Evolutionary conservation across 2,888 invertebrate species (phyloP).

Genomic region (Dasypolia templi): DNA sequence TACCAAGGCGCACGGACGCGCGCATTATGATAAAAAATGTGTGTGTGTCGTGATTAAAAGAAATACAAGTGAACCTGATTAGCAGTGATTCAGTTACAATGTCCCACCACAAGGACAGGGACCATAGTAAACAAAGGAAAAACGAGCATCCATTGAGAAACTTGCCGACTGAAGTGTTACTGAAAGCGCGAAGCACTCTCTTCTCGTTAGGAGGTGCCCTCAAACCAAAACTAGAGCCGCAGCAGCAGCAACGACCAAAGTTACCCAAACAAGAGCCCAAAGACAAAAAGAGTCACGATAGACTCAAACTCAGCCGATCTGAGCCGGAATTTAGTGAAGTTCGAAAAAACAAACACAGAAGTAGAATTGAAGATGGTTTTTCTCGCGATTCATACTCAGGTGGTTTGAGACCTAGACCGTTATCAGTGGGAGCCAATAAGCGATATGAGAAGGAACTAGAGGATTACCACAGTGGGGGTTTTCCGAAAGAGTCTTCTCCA

Average conservation of each 20-base stretch:
- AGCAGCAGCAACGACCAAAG: slow-evolving; percentile 70
- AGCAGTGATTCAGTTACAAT: slow-evolving; percentile 71
- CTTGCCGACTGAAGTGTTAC: slow-evolving; percentile 85
- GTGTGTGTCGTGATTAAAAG: slow-evolving; percentile 61
- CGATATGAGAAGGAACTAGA: slow-evolving; percentile 80
- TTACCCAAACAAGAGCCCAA: slow-evolving; percentile 85
- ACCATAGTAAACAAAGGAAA: slow-evolving; percentile 81
- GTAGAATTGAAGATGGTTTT: slow-evolving; percentile 77
- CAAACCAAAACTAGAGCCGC: slow-evolving; percentile 83
- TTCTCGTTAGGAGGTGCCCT: slow-evolving; percentile 86
- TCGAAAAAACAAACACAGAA: slow-evolving; percentile 80
- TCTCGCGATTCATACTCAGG: slow-evolving; percentile 72
- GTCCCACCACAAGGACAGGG: slow-evolving; percentile 86
- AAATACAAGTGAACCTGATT: slow-evolving; percentile 68
- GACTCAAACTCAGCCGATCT: slow-evolving; percentile 81
- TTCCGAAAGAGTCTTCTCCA: slow-evolving; percentile 75
- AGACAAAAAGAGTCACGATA: slow-evolving; percentile 84
- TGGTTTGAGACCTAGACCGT: slow-evolving; percentile 78
- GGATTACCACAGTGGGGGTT: slow-evolving; percentile 73
- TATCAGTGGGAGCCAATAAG: slow-evolving; percentile 84
- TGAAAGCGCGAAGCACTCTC: slow-evolving; percentile 87
- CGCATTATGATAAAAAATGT: slow-evolving; percentile 72
- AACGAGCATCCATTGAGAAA: slow-evolving; percentile 86
- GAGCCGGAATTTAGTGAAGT: slow-evolving; percentile 85
- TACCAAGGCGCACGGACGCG: slow-evolving; percentile 77